Percentiles rank a stretch among this genome's conserved stretches.
These are phyloP conservation scores for Blastobasis adustella DNA, from an alignment of 2,888 invertebrate genomes.

Conservation along the genomic window DNA sequence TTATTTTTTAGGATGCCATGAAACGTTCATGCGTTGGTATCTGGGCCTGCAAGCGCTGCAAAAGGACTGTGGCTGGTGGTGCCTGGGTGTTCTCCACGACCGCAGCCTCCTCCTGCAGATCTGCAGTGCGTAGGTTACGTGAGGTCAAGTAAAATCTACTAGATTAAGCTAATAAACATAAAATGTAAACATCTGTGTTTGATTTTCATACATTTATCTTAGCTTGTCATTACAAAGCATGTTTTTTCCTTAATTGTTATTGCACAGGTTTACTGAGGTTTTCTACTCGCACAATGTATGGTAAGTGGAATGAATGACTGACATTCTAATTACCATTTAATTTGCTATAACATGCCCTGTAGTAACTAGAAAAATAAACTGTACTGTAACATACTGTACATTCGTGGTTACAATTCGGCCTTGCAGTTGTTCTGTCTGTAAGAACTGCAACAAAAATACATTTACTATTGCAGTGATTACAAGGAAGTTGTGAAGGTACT, in stretches of 20 bases:
- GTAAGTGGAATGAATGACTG: not conserved
- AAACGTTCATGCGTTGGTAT: slow-evolving; percentile 98
- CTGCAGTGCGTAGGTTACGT: slow-evolving; percentile 96
- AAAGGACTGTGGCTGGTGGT: slow-evolving; percentile 97
- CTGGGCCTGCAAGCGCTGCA: slow-evolving; percentile 98
- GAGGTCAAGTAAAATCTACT: slow-evolving; percentile 78
- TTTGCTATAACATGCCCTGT: too few relatives aligned
- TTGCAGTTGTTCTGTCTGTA: too few relatives aligned
- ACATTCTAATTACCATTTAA: too few relatives aligned
- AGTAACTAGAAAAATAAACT: too few relatives aligned
- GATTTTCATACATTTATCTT: slow-evolving; percentile 18
- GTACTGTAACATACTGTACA: too few relatives aligned
- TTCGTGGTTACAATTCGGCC: too few relatives aligned
- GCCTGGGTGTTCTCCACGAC: slow-evolving; percentile 99
- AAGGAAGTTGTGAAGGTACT: too few relatives aligned
- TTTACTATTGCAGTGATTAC: too few relatives aligned
- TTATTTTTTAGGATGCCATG: slow-evolving; percentile 91
- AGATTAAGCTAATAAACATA: slow-evolving; percentile 60
- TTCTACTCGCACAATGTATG: not conserved
- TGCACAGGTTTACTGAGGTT: not conserved
- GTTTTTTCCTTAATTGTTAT: not conserved
- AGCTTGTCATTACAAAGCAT: not conserved
- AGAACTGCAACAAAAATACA: too few relatives aligned
- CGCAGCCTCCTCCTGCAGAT: slow-evolving; percentile 97
- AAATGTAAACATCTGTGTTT: slow-evolving; percentile 30